These are phyloP conservation scores for Silurus aristotelis DNA, from an alignment of 2,797 vertebrate genomes.

Conservation along the genomic window DNA sequence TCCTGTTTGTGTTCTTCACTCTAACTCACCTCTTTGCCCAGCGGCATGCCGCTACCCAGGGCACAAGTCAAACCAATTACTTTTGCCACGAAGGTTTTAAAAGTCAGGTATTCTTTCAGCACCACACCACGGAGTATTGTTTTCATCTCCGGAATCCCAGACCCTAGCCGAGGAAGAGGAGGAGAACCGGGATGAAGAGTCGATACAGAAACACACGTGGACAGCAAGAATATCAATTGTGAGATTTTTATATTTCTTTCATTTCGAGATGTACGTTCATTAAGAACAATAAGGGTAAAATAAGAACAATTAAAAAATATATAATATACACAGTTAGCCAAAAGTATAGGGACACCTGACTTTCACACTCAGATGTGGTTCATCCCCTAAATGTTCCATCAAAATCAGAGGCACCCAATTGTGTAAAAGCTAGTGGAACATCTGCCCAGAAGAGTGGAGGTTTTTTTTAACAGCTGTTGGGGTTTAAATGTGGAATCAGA, in stretches of 20 bases:
- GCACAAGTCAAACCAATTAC: conserved; percentile 96
- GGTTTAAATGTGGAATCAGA: too few relatives aligned
- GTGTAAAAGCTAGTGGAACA: too few relatives aligned
- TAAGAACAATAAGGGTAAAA: background rate
- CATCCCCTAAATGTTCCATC: too few relatives aligned
- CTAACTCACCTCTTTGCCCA: conserved; percentile 89
- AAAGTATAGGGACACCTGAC: too few relatives aligned
- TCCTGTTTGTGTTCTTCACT: background rate
- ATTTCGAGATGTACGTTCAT: background rate
- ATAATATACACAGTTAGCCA: too few relatives aligned
- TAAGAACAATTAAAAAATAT: background rate
- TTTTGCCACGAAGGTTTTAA: conserved; percentile 97
- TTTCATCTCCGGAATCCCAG: conserved; percentile 98
- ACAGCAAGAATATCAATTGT: background rate
- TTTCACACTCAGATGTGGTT: too few relatives aligned
- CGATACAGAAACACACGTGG: background rate
- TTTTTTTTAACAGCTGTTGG: too few relatives aligned
- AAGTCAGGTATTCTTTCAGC: conserved; percentile 95
- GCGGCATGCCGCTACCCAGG: conserved; percentile 94
- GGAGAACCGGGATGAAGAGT: background rate
- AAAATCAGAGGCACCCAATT: too few relatives aligned
- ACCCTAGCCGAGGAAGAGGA: conserved; percentile 73
- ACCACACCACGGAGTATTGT: conserved; percentile 94
- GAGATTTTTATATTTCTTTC: background rate
- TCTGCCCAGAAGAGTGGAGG: too few relatives aligned